phyloP scores from a whole-genome alignment of 2,888 invertebrate genomes.

The Drosophila engyochracea region DNA sequence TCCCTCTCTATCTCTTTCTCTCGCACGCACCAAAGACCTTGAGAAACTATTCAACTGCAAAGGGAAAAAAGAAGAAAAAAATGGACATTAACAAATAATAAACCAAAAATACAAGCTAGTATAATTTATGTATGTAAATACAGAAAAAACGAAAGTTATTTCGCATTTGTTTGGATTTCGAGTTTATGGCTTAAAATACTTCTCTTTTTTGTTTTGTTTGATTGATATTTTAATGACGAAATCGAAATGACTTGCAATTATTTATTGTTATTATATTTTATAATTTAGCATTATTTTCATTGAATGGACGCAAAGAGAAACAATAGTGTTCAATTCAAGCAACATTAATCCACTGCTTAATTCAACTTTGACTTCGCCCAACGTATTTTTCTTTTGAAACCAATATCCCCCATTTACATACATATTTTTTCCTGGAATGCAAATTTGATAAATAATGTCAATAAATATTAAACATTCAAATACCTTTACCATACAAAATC shows the following conservation, averaged over 20 bases:
- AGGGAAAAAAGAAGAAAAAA: constrained; percentile 42
- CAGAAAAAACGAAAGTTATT: constrained; percentile 65
- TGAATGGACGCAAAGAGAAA: background rate
- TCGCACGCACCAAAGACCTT: constrained; percentile 69
- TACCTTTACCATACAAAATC: constrained; percentile 32
- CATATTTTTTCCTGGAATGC: constrained; percentile 10
- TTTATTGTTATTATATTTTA: constrained; percentile 12
- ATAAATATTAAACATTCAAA: constrained; percentile 24
- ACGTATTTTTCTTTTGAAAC: background rate
- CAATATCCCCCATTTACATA: background rate
- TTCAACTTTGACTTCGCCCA: background rate
- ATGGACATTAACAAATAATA: constrained; percentile 40
- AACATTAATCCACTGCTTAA: background rate
- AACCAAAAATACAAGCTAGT: constrained; percentile 30
- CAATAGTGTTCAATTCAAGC: background rate
- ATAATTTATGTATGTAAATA: constrained; percentile 39
- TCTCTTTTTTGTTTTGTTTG: constrained; percentile 3
- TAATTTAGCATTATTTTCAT: background rate
- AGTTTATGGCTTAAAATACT: constrained; percentile 14
- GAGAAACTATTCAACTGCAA: constrained; percentile 79
- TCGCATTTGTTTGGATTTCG: constrained; percentile 18
- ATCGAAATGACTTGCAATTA: constrained; percentile 33
- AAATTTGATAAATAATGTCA: constrained; percentile 41
- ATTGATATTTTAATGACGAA: constrained; percentile 15
- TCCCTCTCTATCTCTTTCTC: constrained; percentile 16